Evolutionary conservation across 2,113 vertebrate species (phyloP).

Genomic region (Carlito syrichta): DNA sequence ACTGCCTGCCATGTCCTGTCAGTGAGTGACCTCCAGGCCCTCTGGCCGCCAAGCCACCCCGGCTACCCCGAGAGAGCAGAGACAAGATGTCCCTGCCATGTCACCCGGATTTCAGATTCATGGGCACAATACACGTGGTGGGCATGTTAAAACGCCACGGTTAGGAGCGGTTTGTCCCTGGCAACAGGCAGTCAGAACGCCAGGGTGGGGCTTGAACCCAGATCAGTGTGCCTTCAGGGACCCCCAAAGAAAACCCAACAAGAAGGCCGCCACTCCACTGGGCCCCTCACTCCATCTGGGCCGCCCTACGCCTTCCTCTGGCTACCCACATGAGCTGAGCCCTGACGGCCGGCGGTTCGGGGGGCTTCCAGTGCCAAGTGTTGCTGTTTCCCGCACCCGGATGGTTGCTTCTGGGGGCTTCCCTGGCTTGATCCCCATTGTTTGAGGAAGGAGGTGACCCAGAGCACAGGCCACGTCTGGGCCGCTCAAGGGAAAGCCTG

Average conservation of each 20-base stretch:
- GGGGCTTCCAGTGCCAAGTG: not conserved
- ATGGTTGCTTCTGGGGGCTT: not conserved
- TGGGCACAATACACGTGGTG: not conserved
- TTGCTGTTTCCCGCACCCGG: not conserved
- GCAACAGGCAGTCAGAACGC: not conserved
- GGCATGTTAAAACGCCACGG: not conserved
- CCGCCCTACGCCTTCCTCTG: too few relatives aligned
- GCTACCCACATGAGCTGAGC: too few relatives aligned
- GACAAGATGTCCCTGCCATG: not conserved
- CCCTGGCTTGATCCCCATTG: too few relatives aligned
- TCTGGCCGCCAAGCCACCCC: not conserved
- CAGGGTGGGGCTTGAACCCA: not conserved
- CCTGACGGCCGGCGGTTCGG: too few relatives aligned
- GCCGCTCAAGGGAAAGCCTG: not conserved
- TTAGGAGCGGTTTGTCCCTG: not conserved
- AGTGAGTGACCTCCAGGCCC: not conserved
- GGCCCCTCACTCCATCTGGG: not conserved
- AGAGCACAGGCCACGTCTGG: not conserved
- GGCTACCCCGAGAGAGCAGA: not conserved
- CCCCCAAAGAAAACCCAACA: not conserved
- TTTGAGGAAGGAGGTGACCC: not conserved
- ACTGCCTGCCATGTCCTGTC: rapidly evolving
- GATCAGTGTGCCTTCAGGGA: not conserved
- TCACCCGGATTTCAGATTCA: not conserved
- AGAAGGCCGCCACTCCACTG: rapidly evolving